phyloP scores from a whole-genome alignment of 2,888 invertebrate genomes.

The Candidula unifasciata region DNA sequence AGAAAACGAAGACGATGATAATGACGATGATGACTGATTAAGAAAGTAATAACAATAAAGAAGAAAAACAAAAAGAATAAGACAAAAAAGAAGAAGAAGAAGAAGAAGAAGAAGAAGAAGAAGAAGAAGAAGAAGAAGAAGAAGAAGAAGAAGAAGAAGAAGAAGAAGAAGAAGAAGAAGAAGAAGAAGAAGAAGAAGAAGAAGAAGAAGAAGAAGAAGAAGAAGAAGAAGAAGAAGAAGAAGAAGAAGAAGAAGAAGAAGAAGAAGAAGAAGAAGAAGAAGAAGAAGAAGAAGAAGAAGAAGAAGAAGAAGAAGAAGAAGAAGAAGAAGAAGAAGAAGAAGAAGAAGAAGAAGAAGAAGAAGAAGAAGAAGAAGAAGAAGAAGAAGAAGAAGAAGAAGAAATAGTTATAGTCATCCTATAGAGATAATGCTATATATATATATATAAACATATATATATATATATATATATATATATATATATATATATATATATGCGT shows the following conservation, averaged over 20 bases:
- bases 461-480: no score
- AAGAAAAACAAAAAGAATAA: not conserved
- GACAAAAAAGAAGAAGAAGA: not conserved
- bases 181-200: conserved; percentile 4
- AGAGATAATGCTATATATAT: no score
- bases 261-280: conserved; percentile 21
- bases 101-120: not conserved
- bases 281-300: conserved; percentile 24
- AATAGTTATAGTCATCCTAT: no score
- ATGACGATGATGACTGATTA: not conserved
- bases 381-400: not conserved
- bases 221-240: conserved; percentile 16
- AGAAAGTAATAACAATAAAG: not conserved
- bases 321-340: not conserved
- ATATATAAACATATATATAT: no score
- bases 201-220: not conserved
- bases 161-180: not conserved
- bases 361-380: not conserved
- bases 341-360: not conserved
- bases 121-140: not conserved
- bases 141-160: conserved; percentile 2
- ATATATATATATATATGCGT: no score
- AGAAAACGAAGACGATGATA: not conserved
- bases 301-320: conserved; percentile 21
- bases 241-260: conserved; percentile 20